Evolutionary conservation across 1,140 invertebrate genomes (phyloP).

Genomic region (Mylabris phalerata): DNA sequence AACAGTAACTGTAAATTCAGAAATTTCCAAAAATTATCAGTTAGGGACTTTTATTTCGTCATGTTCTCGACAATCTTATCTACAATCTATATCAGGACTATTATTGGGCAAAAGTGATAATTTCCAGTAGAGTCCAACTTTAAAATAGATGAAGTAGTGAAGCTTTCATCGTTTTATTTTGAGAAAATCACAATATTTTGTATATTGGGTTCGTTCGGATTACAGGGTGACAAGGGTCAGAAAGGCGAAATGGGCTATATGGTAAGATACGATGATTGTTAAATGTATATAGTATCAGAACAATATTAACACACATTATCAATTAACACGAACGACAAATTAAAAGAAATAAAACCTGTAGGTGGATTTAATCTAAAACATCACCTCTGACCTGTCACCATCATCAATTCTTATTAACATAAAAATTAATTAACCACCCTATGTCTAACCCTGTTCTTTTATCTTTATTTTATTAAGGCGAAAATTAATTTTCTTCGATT

Average conservation of each 20-base stretch:
- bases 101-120: no score
- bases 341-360: no score
- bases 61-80: no score
- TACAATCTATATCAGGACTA: no score
- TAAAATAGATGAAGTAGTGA: no score
- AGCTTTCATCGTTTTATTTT: neutral
- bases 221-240: conserved; percentile 60
- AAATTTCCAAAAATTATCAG: no score
- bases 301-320: neutral
- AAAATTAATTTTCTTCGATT: no score
- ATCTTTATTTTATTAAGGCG: no score
- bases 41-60: no score
- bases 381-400: conserved; percentile 13
- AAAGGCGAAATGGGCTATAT: conserved; percentile 59
- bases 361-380: no score
- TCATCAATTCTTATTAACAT: conserved; percentile 3
- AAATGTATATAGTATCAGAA: conserved; percentile 1
- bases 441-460: conserved; percentile 24
- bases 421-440: conserved; percentile 19
- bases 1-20: no score
- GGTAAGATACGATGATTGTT: conserved; percentile 48
- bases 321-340: neutral
- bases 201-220: conserved; percentile 36
- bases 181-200: conserved; percentile 24
- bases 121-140: no score